Evolutionary conservation across 2,888 invertebrate species (phyloP), one percentile per base, ranked within the genome.

Genomic region (Arctia plantaginis): DNA sequence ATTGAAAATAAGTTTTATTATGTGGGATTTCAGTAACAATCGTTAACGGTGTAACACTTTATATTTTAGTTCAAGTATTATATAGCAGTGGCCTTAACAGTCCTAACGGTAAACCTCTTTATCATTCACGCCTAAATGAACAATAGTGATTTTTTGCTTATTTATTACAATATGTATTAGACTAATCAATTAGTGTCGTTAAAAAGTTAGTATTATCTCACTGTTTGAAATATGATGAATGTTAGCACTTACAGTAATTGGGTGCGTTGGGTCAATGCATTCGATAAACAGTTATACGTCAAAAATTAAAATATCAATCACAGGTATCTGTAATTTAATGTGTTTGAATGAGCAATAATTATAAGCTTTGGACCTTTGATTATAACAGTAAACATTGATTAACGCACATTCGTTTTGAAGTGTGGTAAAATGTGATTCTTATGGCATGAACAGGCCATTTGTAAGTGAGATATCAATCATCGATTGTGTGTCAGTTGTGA

Each of bases 301-400:
- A 83, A 74, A 81, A 85, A 87, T 85, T 79, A 82, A 84, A 79
- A 82, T 85, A 89, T 88, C 88, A 89, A 88, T 90, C 88, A 87
- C 82, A 82, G 72, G 70, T 81, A 77, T 80, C 72, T 68, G 70
- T 84, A 82, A 82, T 82, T 77, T 83, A 86, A 86, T 81, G 84
- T 84, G 77, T 85, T 84, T 82, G 84, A 84, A 84, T 84, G 83
- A 80, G 77, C 67, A 71, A 81, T 85, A 85, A 85, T 86, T 85
- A 86, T 82, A 78, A 78, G 77, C 73, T 76, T 79, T 71, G 76
- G 80, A 75, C 76, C 77, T 82, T 77, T 39, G 35, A 66, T 67
- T 30, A 69, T 85, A 85, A 85, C 85, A 78, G 85, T 85, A 85
- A 82, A 85, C 69, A 78, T 83, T 83, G 80, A 85, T 84, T 84